Percentiles rank a stretch among this genome's conserved stretches.
These are phyloP conservation scores for Chrysomela aeneicollis DNA, from an alignment of 2,888 invertebrate species.

Conservation along the genomic window DNA sequence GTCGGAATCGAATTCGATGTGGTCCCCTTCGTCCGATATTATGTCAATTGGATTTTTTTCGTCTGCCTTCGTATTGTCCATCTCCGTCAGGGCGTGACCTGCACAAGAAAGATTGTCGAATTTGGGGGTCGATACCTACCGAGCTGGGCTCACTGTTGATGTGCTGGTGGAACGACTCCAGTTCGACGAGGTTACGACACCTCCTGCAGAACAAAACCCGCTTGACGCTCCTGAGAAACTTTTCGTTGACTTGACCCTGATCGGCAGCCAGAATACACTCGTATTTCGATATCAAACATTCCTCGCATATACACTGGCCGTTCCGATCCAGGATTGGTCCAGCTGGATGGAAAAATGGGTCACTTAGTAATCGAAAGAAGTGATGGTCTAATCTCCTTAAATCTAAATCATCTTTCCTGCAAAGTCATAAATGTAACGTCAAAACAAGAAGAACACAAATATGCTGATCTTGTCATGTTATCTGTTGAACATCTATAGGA, in stretches of 20 bases:
- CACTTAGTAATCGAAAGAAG: slow-evolving; percentile 52
- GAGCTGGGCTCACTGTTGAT: slow-evolving; percentile 43
- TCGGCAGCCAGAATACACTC: slow-evolving; percentile 42
- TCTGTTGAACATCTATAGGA: not conserved
- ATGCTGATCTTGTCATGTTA: not conserved
- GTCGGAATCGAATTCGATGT: slow-evolving; percentile 1
- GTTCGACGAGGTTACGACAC: slow-evolving; percentile 43
- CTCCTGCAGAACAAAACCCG: slow-evolving; percentile 40
- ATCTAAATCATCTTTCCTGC: slow-evolving; percentile 51
- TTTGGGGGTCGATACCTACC: not conserved
- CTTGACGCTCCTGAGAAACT: slow-evolving; percentile 33
- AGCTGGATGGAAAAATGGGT: slow-evolving; percentile 50
- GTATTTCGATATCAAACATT: slow-evolving; percentile 56
- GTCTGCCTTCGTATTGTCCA: not conserved
- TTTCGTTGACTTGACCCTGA: slow-evolving; percentile 37
- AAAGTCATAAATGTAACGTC: slow-evolving; percentile 30
- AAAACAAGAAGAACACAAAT: slow-evolving; percentile 2
- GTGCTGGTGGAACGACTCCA: slow-evolving; percentile 49
- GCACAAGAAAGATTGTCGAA: not conserved
- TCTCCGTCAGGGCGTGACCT: slow-evolving; percentile 10
- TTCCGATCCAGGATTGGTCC: slow-evolving; percentile 53
- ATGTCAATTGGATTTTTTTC: not conserved
- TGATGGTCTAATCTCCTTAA: slow-evolving; percentile 52
- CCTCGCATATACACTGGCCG: slow-evolving; percentile 57
- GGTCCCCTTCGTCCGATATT: not conserved